Evolutionary conservation across 23 tunicate genomes (phyloP), one percentile per base, ranked within the genome.

Genomic region (Phallusia fumigata): DNA sequence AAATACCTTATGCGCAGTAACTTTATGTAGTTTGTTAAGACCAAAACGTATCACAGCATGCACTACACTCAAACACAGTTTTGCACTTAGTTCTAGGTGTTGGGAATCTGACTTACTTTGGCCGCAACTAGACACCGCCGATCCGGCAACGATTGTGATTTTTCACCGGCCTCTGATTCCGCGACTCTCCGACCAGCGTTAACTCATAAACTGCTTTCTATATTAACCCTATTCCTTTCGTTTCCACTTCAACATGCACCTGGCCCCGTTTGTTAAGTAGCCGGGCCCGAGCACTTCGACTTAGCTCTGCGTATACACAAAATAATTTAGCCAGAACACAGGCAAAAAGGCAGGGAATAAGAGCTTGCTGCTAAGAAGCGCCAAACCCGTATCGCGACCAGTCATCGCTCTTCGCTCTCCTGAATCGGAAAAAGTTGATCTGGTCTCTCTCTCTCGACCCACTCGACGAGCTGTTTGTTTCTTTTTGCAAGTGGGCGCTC

Each of bases 101-200:
- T 3, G 3, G n/a, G 13, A 58, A 58, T 24, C 28, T 3, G 28
- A 58, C 69, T 58, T 58, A 58, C 69, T 58, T 58, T 24, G 69
- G 28, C 69, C 69, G 69, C 28, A 22, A 24, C 26, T 24, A 58
- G 69, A 24, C 28, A 58, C 26, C 69, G 69, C 28, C 69, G 69
- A 58, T 24, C 69, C 69, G 69, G 69, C 69, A 58, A 58, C 8
- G 69, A 2, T 24, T 13, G 69, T 58, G 3, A 24, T 1, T 21
- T 58, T 22, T 58, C 13, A 6, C 69, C 69, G 69, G 28, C 69
- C 69, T 58, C 69, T 13, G 8, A 24, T 58, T 58, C 26, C 28
- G 69, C 26, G 13, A 58, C 26, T n/a, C 69, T 58, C 13, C 47
- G 47, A 58, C 69, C 69, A 58, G 69, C 69, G 69, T 58, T 58